phyloP scores from a whole-genome alignment of 2,888 invertebrate species.

The Tethea ocularis region DNA sequence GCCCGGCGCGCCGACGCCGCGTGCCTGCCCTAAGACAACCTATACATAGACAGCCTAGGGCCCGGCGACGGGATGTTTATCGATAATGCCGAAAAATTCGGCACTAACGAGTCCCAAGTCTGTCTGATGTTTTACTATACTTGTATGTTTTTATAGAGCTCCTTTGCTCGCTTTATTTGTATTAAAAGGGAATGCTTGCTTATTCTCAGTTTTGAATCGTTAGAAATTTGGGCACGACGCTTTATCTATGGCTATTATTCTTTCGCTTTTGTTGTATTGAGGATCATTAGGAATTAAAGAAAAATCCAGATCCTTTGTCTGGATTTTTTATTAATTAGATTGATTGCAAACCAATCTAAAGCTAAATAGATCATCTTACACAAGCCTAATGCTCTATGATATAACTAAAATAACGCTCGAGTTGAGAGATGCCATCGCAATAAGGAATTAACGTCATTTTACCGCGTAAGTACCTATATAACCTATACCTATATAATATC shows the following conservation, averaged over 20 bases:
- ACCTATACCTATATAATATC: too few relatives aligned
- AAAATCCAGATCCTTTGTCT: too few relatives aligned
- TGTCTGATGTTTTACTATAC: slow-evolving; percentile 33
- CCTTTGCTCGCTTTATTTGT: slow-evolving; percentile 6
- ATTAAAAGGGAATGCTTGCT: slow-evolving; percentile 3
- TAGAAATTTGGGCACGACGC: slow-evolving; percentile 6
- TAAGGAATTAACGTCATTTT: not conserved
- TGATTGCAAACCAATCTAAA: not conserved
- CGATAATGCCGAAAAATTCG: slow-evolving; percentile 49
- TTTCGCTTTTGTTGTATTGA: not conserved
- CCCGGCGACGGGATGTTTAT: slow-evolving; percentile 56
- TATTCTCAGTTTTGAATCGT: not conserved
- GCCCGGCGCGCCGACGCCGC: slow-evolving; percentile 55
- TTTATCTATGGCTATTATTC: not conserved
- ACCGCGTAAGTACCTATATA: not conserved
- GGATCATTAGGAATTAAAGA: too few relatives aligned
- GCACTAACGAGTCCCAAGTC: slow-evolving; percentile 44
- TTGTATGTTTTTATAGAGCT: slow-evolving; percentile 14
- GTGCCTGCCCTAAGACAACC: slow-evolving; percentile 80
- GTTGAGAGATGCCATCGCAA: not conserved
- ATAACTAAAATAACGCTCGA: not conserved
- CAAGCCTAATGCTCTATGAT: not conserved
- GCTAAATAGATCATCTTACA: not conserved
- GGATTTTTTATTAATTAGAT: not conserved
- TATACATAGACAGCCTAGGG: slow-evolving; percentile 73